Conservation (phyloP, 2,797 vertebrate genomes). For the Tachyglossus aculeatus region DNA sequence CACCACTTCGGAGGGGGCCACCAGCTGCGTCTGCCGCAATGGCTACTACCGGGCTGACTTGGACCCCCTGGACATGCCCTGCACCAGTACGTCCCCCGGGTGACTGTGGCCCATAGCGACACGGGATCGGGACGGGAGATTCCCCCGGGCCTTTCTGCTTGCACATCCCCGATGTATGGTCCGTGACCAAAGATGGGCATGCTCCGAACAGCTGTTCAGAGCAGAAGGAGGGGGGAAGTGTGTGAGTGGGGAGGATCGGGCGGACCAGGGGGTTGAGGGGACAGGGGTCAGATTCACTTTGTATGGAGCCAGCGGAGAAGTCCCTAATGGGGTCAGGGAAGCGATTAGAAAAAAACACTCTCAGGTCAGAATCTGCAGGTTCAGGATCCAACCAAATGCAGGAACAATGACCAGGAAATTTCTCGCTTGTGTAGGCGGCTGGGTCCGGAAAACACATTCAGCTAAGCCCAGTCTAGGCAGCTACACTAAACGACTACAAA, state of each 20-base stretch:
- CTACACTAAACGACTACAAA: no score
- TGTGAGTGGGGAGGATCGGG: accelerated
- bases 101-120: accelerated
- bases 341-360: neutral
- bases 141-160: neutral
- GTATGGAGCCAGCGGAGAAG: neutral
- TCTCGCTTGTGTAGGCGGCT: no score
- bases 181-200: neutral
- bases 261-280: accelerated
- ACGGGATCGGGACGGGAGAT: no score
- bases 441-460: no score
- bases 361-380: neutral
- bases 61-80: slow-evolving; percentile 90
- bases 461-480: no score
- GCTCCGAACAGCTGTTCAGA: neutral
- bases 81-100: slow-evolving; percentile 85
- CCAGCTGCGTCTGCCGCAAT: slow-evolving; percentile 87
- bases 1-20: slow-evolving; percentile 89
- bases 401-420: no score
- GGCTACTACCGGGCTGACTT: slow-evolving; percentile 89
- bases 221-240: neutral
- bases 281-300: accelerated
- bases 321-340: neutral
- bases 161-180: neutral
- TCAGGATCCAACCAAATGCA: neutral